Conservation (phyloP, 2,797 vertebrate genomes). For the Amphiprion clarkii region DNA sequence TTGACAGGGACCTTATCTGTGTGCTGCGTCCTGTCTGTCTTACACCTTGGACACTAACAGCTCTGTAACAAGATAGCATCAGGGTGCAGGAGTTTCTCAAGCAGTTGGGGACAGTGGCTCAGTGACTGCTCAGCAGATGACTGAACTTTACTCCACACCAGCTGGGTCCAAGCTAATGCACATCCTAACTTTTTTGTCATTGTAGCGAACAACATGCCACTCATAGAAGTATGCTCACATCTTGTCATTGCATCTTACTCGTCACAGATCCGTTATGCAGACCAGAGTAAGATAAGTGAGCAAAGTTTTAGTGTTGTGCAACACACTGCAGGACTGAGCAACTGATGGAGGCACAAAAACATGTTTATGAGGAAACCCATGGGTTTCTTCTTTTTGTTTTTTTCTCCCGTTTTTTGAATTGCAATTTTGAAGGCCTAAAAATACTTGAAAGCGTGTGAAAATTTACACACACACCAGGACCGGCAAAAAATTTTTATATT, state of each 20-base stretch:
- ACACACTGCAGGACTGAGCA: too few relatives aligned
- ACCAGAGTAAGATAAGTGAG: too few relatives aligned
- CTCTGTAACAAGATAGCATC: conserved; percentile 21
- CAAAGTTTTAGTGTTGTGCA: too few relatives aligned
- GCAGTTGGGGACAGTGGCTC: neutral
- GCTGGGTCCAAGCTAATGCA: neutral
- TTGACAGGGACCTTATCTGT: conserved; percentile 16
- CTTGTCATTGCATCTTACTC: neutral
- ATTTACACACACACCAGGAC: too few relatives aligned
- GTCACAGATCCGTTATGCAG: too few relatives aligned
- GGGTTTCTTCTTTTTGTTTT: too few relatives aligned
- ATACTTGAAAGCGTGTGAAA: too few relatives aligned
- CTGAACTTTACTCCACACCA: neutral
- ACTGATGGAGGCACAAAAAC: too few relatives aligned
- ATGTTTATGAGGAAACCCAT: too few relatives aligned
- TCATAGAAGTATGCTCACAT: neutral
- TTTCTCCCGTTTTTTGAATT: too few relatives aligned
- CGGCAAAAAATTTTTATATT: too few relatives aligned
- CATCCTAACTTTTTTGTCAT: neutral
- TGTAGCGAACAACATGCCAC: neutral
- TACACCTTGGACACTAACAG: neutral
- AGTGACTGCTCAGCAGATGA: neutral
- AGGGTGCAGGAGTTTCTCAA: conserved; percentile 20
- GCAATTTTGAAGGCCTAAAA: too few relatives aligned
- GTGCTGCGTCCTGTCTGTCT: conserved; percentile 10